phyloP scores from a whole-genome alignment of 30 jellyfish, hydroid and myxozoan genomes.

The Aurelia coerulea region DNA sequence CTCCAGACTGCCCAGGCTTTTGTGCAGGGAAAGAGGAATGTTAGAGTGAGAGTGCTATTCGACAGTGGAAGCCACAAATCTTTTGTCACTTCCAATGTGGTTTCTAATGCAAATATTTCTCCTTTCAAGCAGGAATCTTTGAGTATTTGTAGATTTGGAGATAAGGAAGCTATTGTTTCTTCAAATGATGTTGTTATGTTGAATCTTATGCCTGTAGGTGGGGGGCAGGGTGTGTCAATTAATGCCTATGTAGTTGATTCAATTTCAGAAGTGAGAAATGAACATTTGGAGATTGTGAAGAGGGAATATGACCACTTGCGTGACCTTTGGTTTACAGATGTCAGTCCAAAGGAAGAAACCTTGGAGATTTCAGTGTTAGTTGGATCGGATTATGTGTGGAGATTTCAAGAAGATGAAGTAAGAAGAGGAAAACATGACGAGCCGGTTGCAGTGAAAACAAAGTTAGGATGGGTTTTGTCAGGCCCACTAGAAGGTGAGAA shows the following conservation, averaged over 20 bases:
- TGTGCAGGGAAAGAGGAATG: conserved; percentile 7
- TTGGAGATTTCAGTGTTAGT: neutral
- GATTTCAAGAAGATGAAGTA: conserved; percentile 14
- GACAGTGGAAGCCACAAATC: conserved; percentile 29
- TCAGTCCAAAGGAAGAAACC: neutral
- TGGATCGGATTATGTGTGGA: conserved; percentile 3
- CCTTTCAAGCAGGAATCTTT: neutral
- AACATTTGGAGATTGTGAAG: neutral
- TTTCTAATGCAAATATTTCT: neutral
- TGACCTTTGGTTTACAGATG: neutral
- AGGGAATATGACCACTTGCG: neutral
- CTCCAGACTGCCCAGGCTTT: conserved; percentile 24
- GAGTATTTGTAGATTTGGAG: neutral
- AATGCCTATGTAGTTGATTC: conserved; percentile 27
- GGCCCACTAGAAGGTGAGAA: conserved; percentile 35
- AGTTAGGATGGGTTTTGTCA: conserved; percentile 19
- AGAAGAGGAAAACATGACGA: conserved; percentile 18
- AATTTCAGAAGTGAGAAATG: conserved; percentile 9
- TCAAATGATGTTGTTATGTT: conserved; percentile 1
- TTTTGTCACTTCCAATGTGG: conserved; percentile 14
- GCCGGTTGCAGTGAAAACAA: conserved; percentile 37
- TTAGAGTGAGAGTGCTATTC: neutral
- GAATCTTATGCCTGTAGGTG: neutral
- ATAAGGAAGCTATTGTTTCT: neutral
- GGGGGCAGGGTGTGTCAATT: neutral